Percentiles rank a stretch among this genome's conserved stretches.
Evolutionary conservation across 2,113 vertebrate species (phyloP).

Genomic region (Meleagris gallopavo): DNA sequence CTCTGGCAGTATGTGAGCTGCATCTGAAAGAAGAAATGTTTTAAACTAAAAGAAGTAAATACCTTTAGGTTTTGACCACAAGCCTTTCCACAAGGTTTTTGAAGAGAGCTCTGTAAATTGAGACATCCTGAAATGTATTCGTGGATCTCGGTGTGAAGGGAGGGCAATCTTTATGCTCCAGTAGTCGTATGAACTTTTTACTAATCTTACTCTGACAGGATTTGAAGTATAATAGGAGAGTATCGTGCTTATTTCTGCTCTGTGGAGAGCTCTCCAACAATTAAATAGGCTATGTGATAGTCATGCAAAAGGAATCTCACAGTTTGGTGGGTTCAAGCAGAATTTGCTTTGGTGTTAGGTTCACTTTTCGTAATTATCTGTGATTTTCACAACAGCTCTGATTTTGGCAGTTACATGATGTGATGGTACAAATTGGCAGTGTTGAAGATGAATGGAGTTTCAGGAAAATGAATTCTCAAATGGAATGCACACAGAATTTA

Average conservation of each 20-base stretch:
- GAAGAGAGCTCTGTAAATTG: slow-evolving; percentile 14
- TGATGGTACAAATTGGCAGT: neutral
- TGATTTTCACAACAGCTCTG: neutral
- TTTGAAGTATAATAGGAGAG: neutral
- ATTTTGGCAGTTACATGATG: neutral
- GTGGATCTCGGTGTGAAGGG: neutral
- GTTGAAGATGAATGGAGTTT: neutral
- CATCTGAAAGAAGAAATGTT: slow-evolving; percentile 41
- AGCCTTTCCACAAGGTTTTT: neutral
- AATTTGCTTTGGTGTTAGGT: accelerated
- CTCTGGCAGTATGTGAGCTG: slow-evolving; percentile 47
- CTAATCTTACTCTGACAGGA: slow-evolving; percentile 16
- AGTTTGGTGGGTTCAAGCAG: neutral
- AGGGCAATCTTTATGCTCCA: slow-evolving; percentile 7
- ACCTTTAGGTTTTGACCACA: slow-evolving; percentile 47
- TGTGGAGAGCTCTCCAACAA: neutral
- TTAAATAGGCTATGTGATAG: neutral
- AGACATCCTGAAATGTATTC: slow-evolving; percentile 11
- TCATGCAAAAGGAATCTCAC: neutral
- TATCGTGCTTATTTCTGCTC: neutral
- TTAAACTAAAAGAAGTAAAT: slow-evolving; percentile 53
- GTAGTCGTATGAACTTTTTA: neutral
- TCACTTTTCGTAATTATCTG: neutral
- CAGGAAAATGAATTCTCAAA: neutral
- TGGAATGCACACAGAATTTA: neutral